phyloP scores from a whole-genome alignment of 1,140 invertebrate genomes.

The Neotoxoptera formosana region DNA sequence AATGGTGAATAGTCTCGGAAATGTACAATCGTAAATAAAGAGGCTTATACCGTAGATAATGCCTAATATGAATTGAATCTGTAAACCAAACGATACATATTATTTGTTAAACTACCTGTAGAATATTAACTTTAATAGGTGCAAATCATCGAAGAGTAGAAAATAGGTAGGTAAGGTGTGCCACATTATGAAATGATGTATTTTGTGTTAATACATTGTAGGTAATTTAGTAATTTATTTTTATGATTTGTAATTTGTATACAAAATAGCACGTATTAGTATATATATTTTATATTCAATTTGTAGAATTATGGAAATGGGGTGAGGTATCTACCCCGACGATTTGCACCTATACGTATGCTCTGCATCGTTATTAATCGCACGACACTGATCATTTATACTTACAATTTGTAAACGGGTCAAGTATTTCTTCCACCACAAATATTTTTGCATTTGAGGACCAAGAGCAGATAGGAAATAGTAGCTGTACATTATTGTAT shows the following conservation, averaged over 20 bases:
- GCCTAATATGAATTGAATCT: conserved; percentile 59
- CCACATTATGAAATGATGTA: background rate
- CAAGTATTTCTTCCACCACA: conserved; percentile 64
- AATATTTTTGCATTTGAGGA: conserved; percentile 62
- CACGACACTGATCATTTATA: background rate
- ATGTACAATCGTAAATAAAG: conserved; percentile 51
- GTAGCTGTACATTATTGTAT: conserved; percentile 66
- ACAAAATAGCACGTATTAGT: background rate
- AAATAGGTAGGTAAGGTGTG: background rate
- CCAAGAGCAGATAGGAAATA: conserved; percentile 63
- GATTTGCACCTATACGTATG: background rate
- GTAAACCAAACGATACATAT: conserved; percentile 25
- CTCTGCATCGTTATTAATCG: background rate
- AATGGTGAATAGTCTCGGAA: conserved; percentile 45
- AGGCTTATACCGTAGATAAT: conserved; percentile 54
- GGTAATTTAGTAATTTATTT: background rate
- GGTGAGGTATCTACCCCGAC: background rate
- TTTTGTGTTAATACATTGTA: background rate
- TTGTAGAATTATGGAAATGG: background rate
- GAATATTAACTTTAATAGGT: background rate
- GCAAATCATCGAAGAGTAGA: background rate
- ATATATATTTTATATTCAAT: background rate
- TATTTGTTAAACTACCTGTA: background rate
- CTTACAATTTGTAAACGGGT: conserved; percentile 63
- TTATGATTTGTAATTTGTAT: background rate